Evolutionary conservation across 2,113 vertebrate genomes (phyloP).

Genomic region (Brachyistius frenatus): DNA sequence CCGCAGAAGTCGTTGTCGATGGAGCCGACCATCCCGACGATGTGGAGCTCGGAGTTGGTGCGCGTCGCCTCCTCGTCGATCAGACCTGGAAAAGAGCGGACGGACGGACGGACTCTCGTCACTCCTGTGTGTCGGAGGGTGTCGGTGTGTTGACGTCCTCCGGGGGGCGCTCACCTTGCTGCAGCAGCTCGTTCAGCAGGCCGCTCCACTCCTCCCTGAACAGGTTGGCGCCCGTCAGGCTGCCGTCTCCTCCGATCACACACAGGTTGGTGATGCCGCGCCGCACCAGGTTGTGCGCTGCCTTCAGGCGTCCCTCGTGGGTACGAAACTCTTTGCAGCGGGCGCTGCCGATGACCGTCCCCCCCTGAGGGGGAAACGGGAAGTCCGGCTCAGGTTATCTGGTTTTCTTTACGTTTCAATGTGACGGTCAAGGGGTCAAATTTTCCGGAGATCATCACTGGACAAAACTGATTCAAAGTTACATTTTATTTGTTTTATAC

Average conservation of each 20-base stretch:
- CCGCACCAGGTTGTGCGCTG: conserved; percentile 89
- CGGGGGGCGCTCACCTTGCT: conserved; percentile 75
- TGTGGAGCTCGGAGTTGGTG: conserved; percentile 88
- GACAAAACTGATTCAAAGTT: too few relatives aligned
- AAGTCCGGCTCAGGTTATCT: neutral
- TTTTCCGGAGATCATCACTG: too few relatives aligned
- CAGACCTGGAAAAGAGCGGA: conserved; percentile 79
- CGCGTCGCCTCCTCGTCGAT: conserved; percentile 85
- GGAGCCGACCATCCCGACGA: conserved; percentile 99
- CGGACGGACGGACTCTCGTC: neutral
- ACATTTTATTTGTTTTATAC: too few relatives aligned
- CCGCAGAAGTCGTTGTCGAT: conserved; percentile 99
- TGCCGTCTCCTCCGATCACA: conserved; percentile 96
- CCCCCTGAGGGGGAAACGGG: conserved; percentile 84
- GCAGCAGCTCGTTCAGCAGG: conserved; percentile 88
- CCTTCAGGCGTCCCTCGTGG: conserved; percentile 91
- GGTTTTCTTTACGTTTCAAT: too few relatives aligned
- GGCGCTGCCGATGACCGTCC: conserved; percentile 96
- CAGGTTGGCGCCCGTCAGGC: conserved; percentile 94
- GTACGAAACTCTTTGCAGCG: conserved; percentile 92
- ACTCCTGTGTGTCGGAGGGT: fast-evolving
- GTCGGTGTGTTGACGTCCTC: fast-evolving
- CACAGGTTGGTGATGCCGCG: conserved; percentile 93
- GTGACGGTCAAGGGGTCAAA: too few relatives aligned
- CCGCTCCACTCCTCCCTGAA: conserved; percentile 95